Base-by-base conservation (phyloP, 1,140 invertebrate species). In the Aricia agestis region DNA sequence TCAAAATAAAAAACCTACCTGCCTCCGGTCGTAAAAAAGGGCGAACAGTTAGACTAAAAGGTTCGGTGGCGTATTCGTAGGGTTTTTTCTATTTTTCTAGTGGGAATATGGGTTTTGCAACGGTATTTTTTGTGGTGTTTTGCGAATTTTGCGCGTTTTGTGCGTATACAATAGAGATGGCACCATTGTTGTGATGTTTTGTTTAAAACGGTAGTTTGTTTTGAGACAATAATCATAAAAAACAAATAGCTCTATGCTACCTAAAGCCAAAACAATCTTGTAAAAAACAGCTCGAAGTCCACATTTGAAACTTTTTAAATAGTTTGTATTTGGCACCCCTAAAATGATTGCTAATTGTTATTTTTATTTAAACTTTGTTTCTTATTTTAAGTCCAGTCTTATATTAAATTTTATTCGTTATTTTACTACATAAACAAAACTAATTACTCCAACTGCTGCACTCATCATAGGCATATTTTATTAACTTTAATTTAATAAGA, bases 51-150 rank as follows among this genome's bases (percentile, higher is more conserved):
- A 63, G 59, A 19, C 6, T 63, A 80, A 85, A 78, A 71, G 68
- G 71, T 71, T 75, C 69, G 75, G 77, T 77, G 75, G 78, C 74
- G 80, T 80, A 79, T 82, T 83, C 83, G 77, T 79, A 81, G 74
- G 71, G 68, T 82, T 87, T 86, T 86, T 84, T 79, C 67, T 67
- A 67, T 67, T 76, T 76, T 79, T 82, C 79, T 84, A 73, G 75
- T 72, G 76, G 76, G 76, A 78, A 73, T 82, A 41, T 63, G 6
- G 13, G 3, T 52, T 80, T 80, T 67, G 79, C 82, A 87, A 86
- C 85, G 82, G 85, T 83, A 82, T 78, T 74, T 70, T 81, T 89
- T 89, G 85, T 85, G 79, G 78, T 80, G 81, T 86, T 84, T 82
- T 79, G 77, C 75, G 70, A 82, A 75, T 74, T 52, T 3, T 52